phyloP scores from a whole-genome alignment of 2,888 invertebrate species.

The Pachliopta kotzebuea region DNA sequence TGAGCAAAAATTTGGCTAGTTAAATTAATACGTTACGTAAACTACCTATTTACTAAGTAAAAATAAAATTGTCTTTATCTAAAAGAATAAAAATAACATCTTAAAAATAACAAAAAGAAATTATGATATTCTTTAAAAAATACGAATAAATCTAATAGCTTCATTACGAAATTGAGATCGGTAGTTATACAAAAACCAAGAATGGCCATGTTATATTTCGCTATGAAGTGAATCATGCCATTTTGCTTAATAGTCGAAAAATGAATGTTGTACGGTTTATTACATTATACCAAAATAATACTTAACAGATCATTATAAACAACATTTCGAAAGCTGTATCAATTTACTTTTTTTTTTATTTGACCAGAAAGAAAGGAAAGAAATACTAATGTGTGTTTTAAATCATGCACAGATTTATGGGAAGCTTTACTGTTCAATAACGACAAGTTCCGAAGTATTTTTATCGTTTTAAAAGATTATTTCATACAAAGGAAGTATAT shows the following conservation, averaged over 20 bases:
- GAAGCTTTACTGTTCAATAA: not conserved
- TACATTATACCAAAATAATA: not conserved
- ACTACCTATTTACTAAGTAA: slow-evolving; percentile 62
- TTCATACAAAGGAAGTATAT: too few species aligned
- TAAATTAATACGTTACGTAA: slow-evolving; percentile 65
- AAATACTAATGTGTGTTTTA: not conserved
- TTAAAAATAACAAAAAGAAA: slow-evolving; percentile 53
- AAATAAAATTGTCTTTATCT: slow-evolving; percentile 73
- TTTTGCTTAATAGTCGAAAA: too few species aligned
- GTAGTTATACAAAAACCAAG: slow-evolving; percentile 52
- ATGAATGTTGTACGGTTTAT: not conserved
- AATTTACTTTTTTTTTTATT: too few species aligned
- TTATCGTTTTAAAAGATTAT: not conserved
- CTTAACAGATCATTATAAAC: not conserved
- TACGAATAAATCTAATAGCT: slow-evolving; percentile 73
- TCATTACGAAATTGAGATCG: slow-evolving; percentile 77
- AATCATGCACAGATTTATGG: not conserved
- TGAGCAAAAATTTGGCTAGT: slow-evolving; percentile 80
- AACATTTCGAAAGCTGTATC: not conserved
- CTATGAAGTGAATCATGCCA: not conserved
- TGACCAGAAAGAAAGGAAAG: not conserved
- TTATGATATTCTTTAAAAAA: slow-evolving; percentile 47
- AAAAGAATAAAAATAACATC: slow-evolving; percentile 58
- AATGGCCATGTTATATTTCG: slow-evolving; percentile 22
- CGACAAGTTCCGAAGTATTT: not conserved